Evolutionary conservation across 1,140 invertebrate genomes (phyloP).

Genomic region (Papilio dardanus): DNA sequence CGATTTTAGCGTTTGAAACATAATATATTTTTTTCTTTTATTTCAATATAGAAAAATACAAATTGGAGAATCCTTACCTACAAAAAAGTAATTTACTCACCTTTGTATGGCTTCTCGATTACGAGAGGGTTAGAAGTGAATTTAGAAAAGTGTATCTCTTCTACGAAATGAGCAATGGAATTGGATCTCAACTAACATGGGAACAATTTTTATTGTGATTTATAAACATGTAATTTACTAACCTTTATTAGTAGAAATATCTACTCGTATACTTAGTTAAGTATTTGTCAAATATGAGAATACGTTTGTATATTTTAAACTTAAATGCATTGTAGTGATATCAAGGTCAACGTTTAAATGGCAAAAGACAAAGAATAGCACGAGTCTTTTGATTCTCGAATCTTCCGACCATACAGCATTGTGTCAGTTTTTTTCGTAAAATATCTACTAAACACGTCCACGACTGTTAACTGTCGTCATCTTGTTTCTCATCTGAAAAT

Average conservation of each 20-base stretch:
- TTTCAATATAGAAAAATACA: background rate
- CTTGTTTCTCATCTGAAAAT: background rate
- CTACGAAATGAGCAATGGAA: background rate
- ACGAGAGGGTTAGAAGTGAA: conserved; percentile 24
- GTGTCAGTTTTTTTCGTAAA: conserved; percentile 1
- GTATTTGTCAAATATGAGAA: conserved; percentile 1
- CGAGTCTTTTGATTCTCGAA: background rate
- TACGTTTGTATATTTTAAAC: background rate
- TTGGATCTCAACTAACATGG: background rate
- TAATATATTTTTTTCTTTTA: background rate
- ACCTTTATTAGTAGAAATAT: too few species aligned
- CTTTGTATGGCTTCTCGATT: conserved; percentile 43
- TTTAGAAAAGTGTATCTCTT: conserved; percentile 26
- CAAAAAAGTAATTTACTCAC: conserved; percentile 42
- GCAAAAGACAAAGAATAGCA: background rate
- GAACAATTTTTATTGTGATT: too few species aligned
- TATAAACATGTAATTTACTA: too few species aligned
- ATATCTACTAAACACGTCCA: background rate
- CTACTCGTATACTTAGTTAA: background rate
- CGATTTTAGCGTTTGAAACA: background rate
- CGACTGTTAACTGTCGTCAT: background rate
- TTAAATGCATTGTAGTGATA: conserved; percentile 1
- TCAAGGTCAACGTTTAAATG: background rate
- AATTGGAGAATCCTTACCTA: background rate
- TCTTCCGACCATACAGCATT: background rate